Conservation (phyloP, 2,888 invertebrate genomes). For the Acrocyrtus sp. region DNA sequence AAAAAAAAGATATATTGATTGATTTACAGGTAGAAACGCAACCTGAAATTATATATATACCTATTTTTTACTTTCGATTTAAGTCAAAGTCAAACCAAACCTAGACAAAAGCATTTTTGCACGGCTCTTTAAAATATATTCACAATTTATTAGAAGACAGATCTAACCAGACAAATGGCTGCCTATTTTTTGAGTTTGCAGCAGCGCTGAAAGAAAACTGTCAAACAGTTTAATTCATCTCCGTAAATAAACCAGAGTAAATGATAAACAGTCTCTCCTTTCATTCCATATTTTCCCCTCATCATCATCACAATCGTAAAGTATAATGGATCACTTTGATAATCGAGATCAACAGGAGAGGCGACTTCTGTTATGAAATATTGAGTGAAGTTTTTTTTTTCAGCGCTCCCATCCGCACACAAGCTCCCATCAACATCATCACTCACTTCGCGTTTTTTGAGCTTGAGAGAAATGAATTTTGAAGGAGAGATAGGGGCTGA, state of each 20-base stretch:
- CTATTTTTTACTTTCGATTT: too few relatives aligned
- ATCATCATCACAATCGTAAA: constrained; percentile 21
- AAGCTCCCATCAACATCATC: too few relatives aligned
- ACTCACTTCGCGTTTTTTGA: constrained; percentile 31
- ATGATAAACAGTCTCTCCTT: constrained; percentile 24
- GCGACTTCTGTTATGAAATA: constrained; percentile 47
- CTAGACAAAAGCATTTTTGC: too few relatives aligned
- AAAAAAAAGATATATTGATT: too few relatives aligned
- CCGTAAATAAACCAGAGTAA: constrained; percentile 41
- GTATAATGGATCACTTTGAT: constrained; percentile 47
- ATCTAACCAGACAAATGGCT: too few relatives aligned
- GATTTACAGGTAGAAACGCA: too few relatives aligned
- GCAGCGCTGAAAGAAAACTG: constrained; percentile 43
- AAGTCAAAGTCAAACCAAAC: too few relatives aligned
- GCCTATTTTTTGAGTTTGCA: too few relatives aligned
- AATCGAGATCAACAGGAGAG: constrained; percentile 41
- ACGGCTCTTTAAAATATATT: too few relatives aligned
- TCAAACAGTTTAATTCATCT: constrained; percentile 35
- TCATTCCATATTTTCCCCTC: constrained; percentile 26
- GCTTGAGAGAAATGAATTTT: constrained; percentile 13
- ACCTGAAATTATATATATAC: too few relatives aligned
- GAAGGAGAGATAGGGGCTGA: constrained; percentile 37
- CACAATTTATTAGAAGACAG: too few relatives aligned
- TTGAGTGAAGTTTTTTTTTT: constrained; percentile 32
- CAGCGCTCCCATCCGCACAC: constrained; percentile 28